Conservation (phyloP, 2,797 vertebrate species). For the Erpetoichthys calabaricus region DNA sequence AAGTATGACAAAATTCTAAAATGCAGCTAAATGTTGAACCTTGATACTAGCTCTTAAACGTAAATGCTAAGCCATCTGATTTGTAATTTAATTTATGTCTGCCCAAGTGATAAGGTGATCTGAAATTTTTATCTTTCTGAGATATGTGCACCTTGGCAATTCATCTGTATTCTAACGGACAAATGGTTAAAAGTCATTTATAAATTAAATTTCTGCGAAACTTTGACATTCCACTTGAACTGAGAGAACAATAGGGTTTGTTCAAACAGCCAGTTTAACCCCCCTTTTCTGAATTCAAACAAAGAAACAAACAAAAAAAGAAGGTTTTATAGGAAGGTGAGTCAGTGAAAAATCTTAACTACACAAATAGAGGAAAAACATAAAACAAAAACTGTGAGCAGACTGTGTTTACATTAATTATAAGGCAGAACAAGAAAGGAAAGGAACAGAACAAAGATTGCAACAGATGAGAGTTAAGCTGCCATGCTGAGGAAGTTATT, state of each 20-base stretch:
- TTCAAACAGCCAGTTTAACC: conserved; percentile 69
- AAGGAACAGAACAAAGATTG: conserved; percentile 39
- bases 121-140: too few relatives aligned
- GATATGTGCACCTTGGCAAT: too few relatives aligned
- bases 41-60: too few relatives aligned
- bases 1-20: too few relatives aligned
- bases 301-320: conserved; percentile 25
- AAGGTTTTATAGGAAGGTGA: conserved; percentile 26
- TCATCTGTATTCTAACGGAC: too few relatives aligned
- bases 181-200: not conserved
- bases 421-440: conserved; percentile 30
- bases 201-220: not conserved
- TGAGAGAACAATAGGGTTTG: conserved; percentile 20
- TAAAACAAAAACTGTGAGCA: conserved; percentile 40
- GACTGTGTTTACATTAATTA: conserved; percentile 43
- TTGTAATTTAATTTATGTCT: too few relatives aligned
- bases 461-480: conserved; percentile 79
- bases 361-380: conserved; percentile 33
- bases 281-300: conserved; percentile 22
- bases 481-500: conserved; percentile 96
- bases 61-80: too few relatives aligned
- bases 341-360: conserved; percentile 35
- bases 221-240: not conserved
- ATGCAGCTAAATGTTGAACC: too few relatives aligned
- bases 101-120: too few relatives aligned